phyloP scores from a whole-genome alignment of 2,113 vertebrate genomes.

The Colistium nudipinnis region DNA sequence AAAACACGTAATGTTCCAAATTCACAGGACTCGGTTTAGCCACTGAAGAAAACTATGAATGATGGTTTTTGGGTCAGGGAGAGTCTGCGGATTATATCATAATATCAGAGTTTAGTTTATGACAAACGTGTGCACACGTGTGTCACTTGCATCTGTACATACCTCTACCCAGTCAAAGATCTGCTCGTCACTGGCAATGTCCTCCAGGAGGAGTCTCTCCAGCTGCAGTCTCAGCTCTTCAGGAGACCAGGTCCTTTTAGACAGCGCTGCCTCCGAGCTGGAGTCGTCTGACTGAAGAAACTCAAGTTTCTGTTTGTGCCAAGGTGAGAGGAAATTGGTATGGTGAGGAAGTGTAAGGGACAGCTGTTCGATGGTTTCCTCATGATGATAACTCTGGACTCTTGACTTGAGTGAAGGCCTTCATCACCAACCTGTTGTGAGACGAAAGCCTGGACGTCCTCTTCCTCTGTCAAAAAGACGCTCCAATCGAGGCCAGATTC shows the following conservation, averaged over 20 bases:
- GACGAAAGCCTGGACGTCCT: constrained; percentile 92
- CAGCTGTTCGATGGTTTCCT: neutral
- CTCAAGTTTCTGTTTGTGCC: constrained; percentile 88
- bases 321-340: neutral
- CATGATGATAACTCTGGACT: neutral
- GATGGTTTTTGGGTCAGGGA: too few relatives aligned
- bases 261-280: constrained; percentile 83
- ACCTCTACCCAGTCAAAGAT: constrained; percentile 99
- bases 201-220: constrained; percentile 92
- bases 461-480: constrained; percentile 90
- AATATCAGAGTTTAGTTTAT: neutral
- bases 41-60: too few relatives aligned
- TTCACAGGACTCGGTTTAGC: neutral
- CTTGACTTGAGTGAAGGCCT: neutral
- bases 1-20: constrained; percentile 14
- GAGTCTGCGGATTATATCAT: too few relatives aligned
- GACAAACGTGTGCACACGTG: neutral
- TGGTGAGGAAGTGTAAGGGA: neutral
- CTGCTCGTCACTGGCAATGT: constrained; percentile 94
- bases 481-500: constrained; percentile 92
- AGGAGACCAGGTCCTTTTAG: constrained; percentile 84
- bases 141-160: constrained; percentile 7
- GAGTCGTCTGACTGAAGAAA: constrained; percentile 87
- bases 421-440: constrained; percentile 85
- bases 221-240: constrained; percentile 91